Base-by-base conservation (phyloP, 2,113 vertebrate genomes). In the Grammatotria lemairii region DNA sequence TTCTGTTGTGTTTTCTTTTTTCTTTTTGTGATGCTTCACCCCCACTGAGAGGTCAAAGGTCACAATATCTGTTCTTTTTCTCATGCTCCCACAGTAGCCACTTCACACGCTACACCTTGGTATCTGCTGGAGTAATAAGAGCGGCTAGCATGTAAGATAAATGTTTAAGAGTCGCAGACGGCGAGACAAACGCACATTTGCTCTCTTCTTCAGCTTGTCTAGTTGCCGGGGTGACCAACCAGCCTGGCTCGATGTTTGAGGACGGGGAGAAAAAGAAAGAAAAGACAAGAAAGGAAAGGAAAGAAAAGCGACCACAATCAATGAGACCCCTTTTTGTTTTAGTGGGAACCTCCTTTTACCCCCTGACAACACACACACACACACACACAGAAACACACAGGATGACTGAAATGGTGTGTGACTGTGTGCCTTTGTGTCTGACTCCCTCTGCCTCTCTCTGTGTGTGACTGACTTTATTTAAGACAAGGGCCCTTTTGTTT, bases 401-500 rank as follows among this genome's bases (percentile, higher is more conserved):
- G 58, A 63, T 87, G 87, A 84, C 90, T 92, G 90, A 87, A 85
- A 92, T 68, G 80, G 81, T 91, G 94, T 91, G 93, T 85, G 89
- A 83, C 55, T 93, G 93, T 87, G 89, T 85, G 93, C 65, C 57
- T 94, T 90, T 95, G 89, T 95, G 93, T 94, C 89, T 92, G 93
- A 92, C 91, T 92, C 89, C 85, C 91, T 91, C 84, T 91, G 84
- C 40, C 53, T 88, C 81, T 80, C 40, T 86, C 88, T 90, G 90
- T 89, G 94, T 91, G 93, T 86, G 91, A 96, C 95, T 97, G 97
- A 97, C 97, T 97, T 97, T 97, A 98, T 97, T 98, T 97, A 96
- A 97, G 96, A 98, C 97, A 98, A 97, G 98, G 96, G 92, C 95
- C 92, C 97, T 98, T 97, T 98, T 98, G 98, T 98, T 97, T 98